Base-by-base conservation (phyloP, 2,888 invertebrate genomes). In the Microplitis deprimator region DNA sequence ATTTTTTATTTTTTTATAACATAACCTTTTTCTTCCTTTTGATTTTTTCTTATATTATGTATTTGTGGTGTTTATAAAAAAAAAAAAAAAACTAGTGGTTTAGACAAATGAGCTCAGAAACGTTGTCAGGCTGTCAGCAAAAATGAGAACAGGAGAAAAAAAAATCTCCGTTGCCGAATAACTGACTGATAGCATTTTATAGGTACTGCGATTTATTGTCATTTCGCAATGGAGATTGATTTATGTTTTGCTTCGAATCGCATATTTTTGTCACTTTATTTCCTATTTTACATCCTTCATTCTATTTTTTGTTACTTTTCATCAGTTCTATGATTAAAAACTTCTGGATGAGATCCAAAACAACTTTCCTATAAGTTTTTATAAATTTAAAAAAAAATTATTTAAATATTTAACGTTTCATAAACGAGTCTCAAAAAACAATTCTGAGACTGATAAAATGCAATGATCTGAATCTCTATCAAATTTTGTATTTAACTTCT, bases 101-200 rank as follows among this genome's bases (percentile, higher is more conserved):
- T 16, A 71, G 69, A 68, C 60, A n/a, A 68, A 65, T 40, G 68
- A 13, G 39, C 38, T 8, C 39, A 29, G 64, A 29, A 50, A 50
- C 13, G 5, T 71, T 41, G 68, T 41, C 16, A 13, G 50, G 13
- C 50, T 50, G 50, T 50, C 50, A 50, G 50, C 13, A 50, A 50
- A 50, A 78, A 79, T 78, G 79, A 80, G 82, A 82, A 79, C 10
- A 38, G 67, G 38, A 81, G 77, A 74, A 77, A 16, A 16, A 78
- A 73, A 78, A 80, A 75, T 68, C 73, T 78, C 71, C 50, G 77
- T 75, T 81, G 67, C 75, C 77, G 73, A 65, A 76, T 73, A 79
- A 70, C 83, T 85, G 87, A 88, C 87, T 85, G 87, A 86, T 87
- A 85, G 84, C 82, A 85, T 85, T 87, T 87, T 85, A 86, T 86